Percentiles rank a stretch among this genome's conserved stretches.
These are phyloP conservation scores for Paedocypris micromegethes DNA, from an alignment of 2,797 vertebrate genomes.

Conservation along the genomic window DNA sequence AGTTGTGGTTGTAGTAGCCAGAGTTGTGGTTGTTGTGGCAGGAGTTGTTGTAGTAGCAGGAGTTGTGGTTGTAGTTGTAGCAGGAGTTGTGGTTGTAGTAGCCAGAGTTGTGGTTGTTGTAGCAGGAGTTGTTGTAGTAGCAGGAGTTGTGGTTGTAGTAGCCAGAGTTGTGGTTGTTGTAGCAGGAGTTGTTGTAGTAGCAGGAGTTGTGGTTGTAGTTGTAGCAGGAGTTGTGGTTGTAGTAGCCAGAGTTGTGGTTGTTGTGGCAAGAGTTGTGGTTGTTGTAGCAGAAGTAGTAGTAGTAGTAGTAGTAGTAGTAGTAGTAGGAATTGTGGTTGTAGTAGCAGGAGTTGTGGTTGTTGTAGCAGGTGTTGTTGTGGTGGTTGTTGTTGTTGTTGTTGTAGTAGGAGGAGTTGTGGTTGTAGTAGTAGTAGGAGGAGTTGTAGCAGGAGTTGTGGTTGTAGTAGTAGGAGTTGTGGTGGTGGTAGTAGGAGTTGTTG, in stretches of 20 bases:
- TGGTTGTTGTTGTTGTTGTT: not conserved
- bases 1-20: accelerated
- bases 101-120: not conserved
- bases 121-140: not conserved
- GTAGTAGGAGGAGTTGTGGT: not conserved
- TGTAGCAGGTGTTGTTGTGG: not conserved
- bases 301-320: not conserved
- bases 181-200: accelerated
- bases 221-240: not conserved
- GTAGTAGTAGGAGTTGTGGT: not conserved
- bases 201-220: not conserved
- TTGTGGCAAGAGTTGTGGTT: accelerated
- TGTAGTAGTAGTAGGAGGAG: not conserved
- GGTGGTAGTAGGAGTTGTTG: not conserved
- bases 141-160: not conserved
- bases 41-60: not conserved
- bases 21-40: too few species aligned
- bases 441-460: accelerated
- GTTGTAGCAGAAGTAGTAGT: not conserved
- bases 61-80: not conserved
- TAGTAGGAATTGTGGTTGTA: not conserved
- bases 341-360: not conserved
- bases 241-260: not conserved
- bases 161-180: not conserved
- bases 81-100: not conserved